These are phyloP conservation scores for Tortrix viridana DNA, from an alignment of 2,888 invertebrate species.

Conservation along the genomic window DNA sequence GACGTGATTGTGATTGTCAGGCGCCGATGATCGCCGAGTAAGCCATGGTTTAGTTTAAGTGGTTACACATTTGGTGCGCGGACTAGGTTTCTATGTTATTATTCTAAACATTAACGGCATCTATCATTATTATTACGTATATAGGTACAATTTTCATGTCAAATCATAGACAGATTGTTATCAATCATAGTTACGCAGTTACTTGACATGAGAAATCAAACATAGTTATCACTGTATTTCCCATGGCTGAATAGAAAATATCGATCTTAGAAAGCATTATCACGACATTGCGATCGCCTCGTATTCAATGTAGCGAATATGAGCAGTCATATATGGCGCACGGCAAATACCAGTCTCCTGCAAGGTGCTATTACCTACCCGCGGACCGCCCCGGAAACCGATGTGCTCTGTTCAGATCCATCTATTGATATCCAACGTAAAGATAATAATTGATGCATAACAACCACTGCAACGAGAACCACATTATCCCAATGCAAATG, in stretches of 20 bases:
- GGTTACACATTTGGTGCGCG: too few relatives aligned
- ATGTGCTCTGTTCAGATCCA: constrained; percentile 44
- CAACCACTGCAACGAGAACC: constrained; percentile 42
- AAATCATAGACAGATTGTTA: not conserved
- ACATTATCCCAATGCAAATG: constrained; percentile 2
- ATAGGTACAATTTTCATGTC: not conserved
- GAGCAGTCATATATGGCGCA: constrained; percentile 29
- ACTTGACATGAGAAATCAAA: constrained; percentile 6
- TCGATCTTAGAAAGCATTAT: constrained; percentile 24
- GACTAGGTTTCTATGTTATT: too few relatives aligned
- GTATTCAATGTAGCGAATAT: constrained; percentile 37
- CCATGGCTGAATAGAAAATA: constrained; percentile 18
- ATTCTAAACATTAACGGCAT: too few relatives aligned
- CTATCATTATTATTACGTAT: too few relatives aligned
- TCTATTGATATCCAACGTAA: constrained; percentile 50
- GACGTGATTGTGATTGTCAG: too few relatives aligned
- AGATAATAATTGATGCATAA: constrained; percentile 51
- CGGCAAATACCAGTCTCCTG: constrained; percentile 26
- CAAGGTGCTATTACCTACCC: constrained; percentile 40
- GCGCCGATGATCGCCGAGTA: too few relatives aligned
- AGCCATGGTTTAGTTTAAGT: too few relatives aligned
- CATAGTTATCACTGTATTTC: constrained; percentile 8
- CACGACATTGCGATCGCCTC: constrained; percentile 24
- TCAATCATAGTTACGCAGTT: not conserved
- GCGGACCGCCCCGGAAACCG: constrained; percentile 48